Evolutionary conservation across 2,888 invertebrate genomes (phyloP).

Genomic region (Tipula unca): DNA sequence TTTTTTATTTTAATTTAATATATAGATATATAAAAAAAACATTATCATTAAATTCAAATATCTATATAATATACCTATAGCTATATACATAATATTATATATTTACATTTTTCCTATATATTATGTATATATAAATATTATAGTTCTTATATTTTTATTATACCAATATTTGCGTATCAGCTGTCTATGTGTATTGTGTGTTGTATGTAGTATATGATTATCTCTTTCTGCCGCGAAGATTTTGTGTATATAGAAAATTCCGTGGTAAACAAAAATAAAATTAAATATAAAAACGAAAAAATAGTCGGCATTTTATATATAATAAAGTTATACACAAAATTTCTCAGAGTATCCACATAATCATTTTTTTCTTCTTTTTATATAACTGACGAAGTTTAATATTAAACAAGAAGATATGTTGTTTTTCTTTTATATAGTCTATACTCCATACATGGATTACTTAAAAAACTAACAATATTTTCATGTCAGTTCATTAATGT

Average conservation of each 20-base stretch:
- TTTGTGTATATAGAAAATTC: neutral
- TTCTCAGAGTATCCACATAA: neutral
- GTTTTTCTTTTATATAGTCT: neutral
- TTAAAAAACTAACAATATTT: neutral
- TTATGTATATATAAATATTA: neutral
- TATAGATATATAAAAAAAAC: neutral
- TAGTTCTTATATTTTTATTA: neutral
- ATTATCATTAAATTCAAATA: neutral
- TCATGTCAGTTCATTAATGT: neutral
- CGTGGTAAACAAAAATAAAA: conserved; percentile 17
- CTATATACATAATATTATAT: too few species aligned
- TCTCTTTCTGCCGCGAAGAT: neutral
- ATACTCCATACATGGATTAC: neutral
- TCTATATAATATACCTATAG: neutral
- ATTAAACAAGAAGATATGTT: neutral
- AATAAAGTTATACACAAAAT: neutral
- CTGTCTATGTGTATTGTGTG: conserved; percentile 1
- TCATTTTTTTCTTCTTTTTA: neutral
- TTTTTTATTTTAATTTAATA: neutral
- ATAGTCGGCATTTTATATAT: conserved; percentile 17
- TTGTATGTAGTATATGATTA: neutral
- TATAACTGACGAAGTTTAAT: neutral
- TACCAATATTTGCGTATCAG: conserved; percentile 17
- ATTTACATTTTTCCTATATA: too few species aligned
- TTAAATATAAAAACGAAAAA: neutral